Conservation (phyloP, 1,140 invertebrate genomes). For the Conus ventricosus region DNA sequence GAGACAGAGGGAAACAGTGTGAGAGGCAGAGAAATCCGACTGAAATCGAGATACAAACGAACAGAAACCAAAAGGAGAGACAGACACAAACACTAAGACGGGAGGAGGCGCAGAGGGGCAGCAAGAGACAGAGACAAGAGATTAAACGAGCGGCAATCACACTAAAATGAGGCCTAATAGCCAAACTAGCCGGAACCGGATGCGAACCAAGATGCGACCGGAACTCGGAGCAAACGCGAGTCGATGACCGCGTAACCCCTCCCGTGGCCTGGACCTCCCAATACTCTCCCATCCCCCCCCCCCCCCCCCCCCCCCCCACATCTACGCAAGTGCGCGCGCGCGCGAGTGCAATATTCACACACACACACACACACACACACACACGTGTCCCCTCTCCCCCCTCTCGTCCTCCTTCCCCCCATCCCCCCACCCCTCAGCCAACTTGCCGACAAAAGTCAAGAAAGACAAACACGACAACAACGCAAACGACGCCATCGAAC, state of each 20-base stretch:
- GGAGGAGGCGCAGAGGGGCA: too few relatives aligned
- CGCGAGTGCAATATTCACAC: too few relatives aligned
- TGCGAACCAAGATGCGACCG: neutral
- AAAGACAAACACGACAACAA: too few relatives aligned
- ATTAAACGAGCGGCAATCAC: conserved; percentile 10
- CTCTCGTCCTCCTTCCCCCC: too few relatives aligned
- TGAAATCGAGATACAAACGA: neutral
- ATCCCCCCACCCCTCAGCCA: too few relatives aligned
- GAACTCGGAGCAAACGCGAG: neutral
- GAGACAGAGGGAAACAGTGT: neutral
- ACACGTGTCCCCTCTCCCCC: too few relatives aligned
- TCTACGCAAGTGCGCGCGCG: too few relatives aligned
- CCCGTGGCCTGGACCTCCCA: neutral
- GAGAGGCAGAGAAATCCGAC: neutral
- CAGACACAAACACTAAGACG: neutral
- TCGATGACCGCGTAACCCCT: neutral
- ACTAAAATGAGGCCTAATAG: neutral
- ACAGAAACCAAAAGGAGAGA: neutral
- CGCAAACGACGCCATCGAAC: too few relatives aligned
- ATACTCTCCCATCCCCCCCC: neutral
- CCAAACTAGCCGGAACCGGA: neutral
- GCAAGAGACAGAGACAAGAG: neutral
- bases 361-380: too few relatives aligned
- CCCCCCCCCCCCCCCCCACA: neutral
- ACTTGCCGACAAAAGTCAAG: too few relatives aligned